Evolutionary conservation across 1,140 invertebrate species (phyloP), one percentile per base, ranked within the genome.

Genomic region (Pachypeltis micranthus): DNA sequence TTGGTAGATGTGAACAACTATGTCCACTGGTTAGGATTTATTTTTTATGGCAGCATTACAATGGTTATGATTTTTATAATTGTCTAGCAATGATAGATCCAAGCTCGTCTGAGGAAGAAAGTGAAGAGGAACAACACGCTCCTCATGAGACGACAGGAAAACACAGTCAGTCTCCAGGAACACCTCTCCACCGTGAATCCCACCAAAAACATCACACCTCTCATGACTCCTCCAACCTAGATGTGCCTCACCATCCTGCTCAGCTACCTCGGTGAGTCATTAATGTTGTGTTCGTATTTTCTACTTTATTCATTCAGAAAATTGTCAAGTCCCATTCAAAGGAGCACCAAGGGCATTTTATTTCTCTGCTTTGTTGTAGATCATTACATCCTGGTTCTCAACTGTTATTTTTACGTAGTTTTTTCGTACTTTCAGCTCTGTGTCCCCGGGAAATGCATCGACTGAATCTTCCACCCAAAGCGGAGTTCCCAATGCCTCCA

Each of bases 61-160:
- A 39, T 10, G 34, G n/a, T 10, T 39, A 10, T 39, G 34, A 39
- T 39, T 39, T 39, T 39, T n/a, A 39, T 10, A 39, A 39, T 39
- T 39, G 34, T 39, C 7, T 39, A 26, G 56, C 39, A 26, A 91
- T 91, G 89, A 91, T 91, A 75, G 88, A 91, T 73, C 89, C 89
- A 66, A 91, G 88, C 74, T 91, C 88, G 69, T 91, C 88, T 56
- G 89, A 91, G 74, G 87, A 91, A 73, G 89, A 91, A 71, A 88
- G 83, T 69, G 89, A 91, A 66, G 88, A 90, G 74, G 88, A 91
- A 73, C 83, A 85, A 79, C 81, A 78, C 75, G 79, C 74, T 73
- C 79, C 75, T 73, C 31, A 71, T 68, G 26, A 28, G 3, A 14
- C 47, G 4, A 21, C 12, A 10, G 70, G 72, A 55, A 68, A 72